Evolutionary conservation across 2,113 vertebrate species (phyloP), one percentile per base, ranked within the genome.

Genomic region (Hippocampus zosterae): DNA sequence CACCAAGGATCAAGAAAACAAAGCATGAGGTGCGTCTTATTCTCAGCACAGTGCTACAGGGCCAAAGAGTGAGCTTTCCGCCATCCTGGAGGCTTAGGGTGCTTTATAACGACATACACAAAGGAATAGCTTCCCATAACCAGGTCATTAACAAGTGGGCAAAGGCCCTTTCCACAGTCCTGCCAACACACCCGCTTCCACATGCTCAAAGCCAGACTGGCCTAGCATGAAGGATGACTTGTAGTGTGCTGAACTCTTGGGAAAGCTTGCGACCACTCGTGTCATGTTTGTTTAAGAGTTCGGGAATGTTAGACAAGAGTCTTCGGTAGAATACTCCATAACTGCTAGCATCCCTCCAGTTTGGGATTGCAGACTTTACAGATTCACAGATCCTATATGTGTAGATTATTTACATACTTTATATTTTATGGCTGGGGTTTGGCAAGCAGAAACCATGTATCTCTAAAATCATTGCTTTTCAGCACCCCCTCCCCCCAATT

Each of bases 21-120:
- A 89, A 90, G 84, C 80, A 77, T 84, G 87, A 88, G 87, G 87
- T 81, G 83, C 86, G 85, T 88, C 84, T 85, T 74, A 80, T 89
- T 87, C 86, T 91, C 86, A 69, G 69, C 11, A 80, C 81, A 84
- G 84, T 78, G 86, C 84, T 88, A 82, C 77, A 66, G 86, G 90
- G 90, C 79, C 68, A 69, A 86, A 82, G 85, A 91, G 84, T 85
- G 88, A 91, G 90, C 89, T 85, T 77, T 85, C 91, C 92, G 91
- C 91, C 92, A 92, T 88, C 82, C 78, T 84, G 83, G 65, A 87
- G 83, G 84, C 86, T 82, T 82, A 78, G 72, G 88, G 89, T 92
- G 91, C 91, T 92, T 92, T 89, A 91, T 92, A 88, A 91, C 90
- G 60, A 71, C 16, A 76, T 80, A 86, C 88, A 90, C 89, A 84